A percentile compares a stretch with the other conserved stretches of the same genome.
These are phyloP conservation scores for Halcyon leucocephala DNA, from an alignment of 2,797 vertebrate species.

Conservation along the genomic window DNA sequence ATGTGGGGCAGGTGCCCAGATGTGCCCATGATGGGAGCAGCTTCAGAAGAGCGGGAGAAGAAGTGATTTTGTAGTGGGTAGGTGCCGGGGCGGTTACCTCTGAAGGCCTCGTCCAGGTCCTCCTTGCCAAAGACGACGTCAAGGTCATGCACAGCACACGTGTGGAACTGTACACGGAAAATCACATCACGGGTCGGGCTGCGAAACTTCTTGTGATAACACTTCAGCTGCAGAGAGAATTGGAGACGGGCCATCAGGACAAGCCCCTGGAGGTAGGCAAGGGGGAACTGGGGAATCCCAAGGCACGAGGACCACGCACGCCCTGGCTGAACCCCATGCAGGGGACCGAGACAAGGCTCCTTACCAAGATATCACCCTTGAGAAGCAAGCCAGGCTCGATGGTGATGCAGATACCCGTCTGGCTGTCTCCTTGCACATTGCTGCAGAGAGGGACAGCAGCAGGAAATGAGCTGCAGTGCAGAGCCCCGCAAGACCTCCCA, in stretches of 20 bases:
- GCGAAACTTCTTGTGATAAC: conserved; percentile 95
- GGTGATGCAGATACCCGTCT: conserved; percentile 94
- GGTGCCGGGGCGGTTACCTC: conserved; percentile 76
- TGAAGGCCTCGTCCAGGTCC: conserved; percentile 95
- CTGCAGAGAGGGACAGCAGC: conserved; percentile 60
- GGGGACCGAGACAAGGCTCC: neutral
- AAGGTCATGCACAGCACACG: conserved; percentile 94
- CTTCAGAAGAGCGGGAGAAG: neutral
- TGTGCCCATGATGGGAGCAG: neutral
- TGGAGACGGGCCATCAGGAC: rapidly evolving
- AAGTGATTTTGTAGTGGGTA: neutral
- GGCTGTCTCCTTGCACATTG: conserved; percentile 91
- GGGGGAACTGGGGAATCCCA: rapidly evolving
- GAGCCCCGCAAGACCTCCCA: neutral
- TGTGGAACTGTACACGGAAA: conserved; percentile 97
- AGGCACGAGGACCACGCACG: neutral
- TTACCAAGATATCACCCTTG: conserved; percentile 96
- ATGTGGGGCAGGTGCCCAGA: neutral
- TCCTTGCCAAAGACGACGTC: conserved; percentile 93
- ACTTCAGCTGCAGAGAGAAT: conserved; percentile 86
- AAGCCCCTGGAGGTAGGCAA: neutral
- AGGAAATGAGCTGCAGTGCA: neutral
- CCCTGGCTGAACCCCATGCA: rapidly evolving
- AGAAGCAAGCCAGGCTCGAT: conserved; percentile 92
- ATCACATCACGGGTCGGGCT: conserved; percentile 92